Evolutionary conservation across 1,140 invertebrate genomes (phyloP), one percentile per base, ranked within the genome.

Genomic region (Metaphire vulgaris): DNA sequence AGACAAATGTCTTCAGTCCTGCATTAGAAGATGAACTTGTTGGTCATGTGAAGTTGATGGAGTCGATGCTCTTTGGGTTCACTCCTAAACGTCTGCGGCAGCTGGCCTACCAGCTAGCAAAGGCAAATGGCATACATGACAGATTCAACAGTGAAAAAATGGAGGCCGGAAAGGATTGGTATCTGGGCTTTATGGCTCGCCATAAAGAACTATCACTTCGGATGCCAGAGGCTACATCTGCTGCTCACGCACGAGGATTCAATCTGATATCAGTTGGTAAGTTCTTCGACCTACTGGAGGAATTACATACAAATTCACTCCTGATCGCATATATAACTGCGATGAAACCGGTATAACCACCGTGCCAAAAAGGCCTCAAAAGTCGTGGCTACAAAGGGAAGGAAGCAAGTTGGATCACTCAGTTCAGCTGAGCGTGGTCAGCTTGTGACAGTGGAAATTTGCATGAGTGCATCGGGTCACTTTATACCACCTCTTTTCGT

Each of bases 391-490:
- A 79, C 76, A 74, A 82, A 82, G 81, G 86, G 86, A 32, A 73
- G 75, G 29, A 82, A 82, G 76, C 84, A 88, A 81, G 83, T 88
- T 2, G 85, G 84, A 32, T 74, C 81, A 75, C 74, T 87, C 14
- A 87, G 83, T 14, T 86, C 84, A 71, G 85, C 80, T 1, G 87
- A 88, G 81, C 74, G 85, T 28, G 86, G 86, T 30, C 82, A 81
- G 79, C 67, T 81, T 21, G 78, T 82, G 0, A 82, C 81, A 21
- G 41, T 82, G n/a, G 41, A 71, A 33, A 75, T 75, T 65, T 72
- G 74, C 21, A 74, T 79, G 26, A 80, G 33, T 76, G 83, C 83
- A 66, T 71, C 74, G 33, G 82, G 82, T 15, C 79, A 70, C 33
- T 78, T 64, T 34, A 71, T 82, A 33, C 83, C 82, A 34, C 83